A percentile compares a stretch with the other conserved stretches of the same genome.
phyloP scores from a whole-genome alignment of 2,797 vertebrate species.

The Uromys caudimaculatus region DNA sequence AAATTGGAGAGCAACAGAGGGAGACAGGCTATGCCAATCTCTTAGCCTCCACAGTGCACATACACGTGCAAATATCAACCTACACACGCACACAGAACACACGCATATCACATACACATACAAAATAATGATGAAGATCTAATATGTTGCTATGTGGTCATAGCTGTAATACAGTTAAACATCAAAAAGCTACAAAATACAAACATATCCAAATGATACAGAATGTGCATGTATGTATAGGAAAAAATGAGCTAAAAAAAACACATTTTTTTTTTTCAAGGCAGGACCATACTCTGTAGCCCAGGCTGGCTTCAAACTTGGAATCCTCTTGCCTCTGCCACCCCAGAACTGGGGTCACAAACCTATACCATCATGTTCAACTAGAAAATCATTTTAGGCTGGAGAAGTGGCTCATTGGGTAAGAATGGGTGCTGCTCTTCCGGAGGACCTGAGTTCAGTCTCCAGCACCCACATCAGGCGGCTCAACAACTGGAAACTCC shows the following conservation, averaged over 20 bases:
- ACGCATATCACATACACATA: background rate
- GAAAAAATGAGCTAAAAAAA: slow-evolving; percentile 6
- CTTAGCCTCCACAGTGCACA: background rate
- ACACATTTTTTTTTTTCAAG: background rate
- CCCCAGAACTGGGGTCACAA: background rate
- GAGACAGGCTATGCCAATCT: background rate
- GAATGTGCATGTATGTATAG: background rate
- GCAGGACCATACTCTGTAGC: background rate
- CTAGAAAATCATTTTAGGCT: background rate
- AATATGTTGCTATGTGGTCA: background rate
- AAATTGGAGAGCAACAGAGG: background rate
- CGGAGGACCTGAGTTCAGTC: background rate
- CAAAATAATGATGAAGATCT: slow-evolving; percentile 14
- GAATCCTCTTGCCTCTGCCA: background rate
- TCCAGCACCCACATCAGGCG: background rate
- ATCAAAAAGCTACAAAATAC: slow-evolving; percentile 15
- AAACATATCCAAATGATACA: slow-evolving; percentile 36
- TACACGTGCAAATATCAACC: too few species aligned
- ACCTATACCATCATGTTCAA: background rate
- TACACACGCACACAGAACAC: too few species aligned
- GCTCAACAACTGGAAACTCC: background rate
- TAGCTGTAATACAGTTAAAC: background rate
- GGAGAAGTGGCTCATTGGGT: background rate
- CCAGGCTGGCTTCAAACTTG: background rate
- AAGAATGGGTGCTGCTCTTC: background rate